Conservation (phyloP, 2,113 vertebrate genomes). For the Podilymbus podiceps region DNA sequence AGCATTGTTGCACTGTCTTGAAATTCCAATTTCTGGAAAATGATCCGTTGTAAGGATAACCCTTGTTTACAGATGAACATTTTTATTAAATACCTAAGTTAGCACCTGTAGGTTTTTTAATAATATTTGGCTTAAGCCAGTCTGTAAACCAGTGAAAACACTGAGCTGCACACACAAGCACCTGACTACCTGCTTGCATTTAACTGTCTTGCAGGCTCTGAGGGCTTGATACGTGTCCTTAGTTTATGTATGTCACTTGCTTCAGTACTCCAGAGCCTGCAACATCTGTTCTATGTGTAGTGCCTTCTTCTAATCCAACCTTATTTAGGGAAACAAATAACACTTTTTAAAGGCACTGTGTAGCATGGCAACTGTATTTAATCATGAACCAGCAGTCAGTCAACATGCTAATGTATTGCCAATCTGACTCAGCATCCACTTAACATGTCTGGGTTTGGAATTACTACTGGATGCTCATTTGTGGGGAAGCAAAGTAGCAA, state of each 20-base stretch:
- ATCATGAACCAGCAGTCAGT: background rate
- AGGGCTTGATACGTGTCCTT: background rate
- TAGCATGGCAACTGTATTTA: conserved; percentile 41
- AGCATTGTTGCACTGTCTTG: conserved; percentile 64
- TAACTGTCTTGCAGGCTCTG: background rate
- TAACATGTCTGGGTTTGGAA: background rate
- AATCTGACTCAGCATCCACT: background rate
- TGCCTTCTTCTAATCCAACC: conserved; percentile 33
- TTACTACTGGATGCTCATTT: background rate
- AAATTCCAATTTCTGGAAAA: conserved; percentile 57
- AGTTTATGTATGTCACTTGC: background rate
- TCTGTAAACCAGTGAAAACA: conserved; percentile 46
- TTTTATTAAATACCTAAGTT: conserved; percentile 56
- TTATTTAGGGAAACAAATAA: background rate
- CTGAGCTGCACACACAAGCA: conserved; percentile 1
- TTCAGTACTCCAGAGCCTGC: conserved; percentile 16
- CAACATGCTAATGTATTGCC: background rate
- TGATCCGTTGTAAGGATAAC: conserved; percentile 56
- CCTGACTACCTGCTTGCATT: conserved; percentile 14
- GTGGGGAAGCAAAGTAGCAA: background rate
- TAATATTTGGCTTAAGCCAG: conserved; percentile 32
- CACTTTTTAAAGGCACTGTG: background rate
- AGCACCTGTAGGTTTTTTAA: conserved; percentile 51
- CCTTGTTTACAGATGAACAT: conserved; percentile 71
- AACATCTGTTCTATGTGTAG: background rate